Evolutionary conservation across 1,140 invertebrate species (phyloP), one percentile per base, ranked within the genome.

Genomic region (Drosophila bocqueti): DNA sequence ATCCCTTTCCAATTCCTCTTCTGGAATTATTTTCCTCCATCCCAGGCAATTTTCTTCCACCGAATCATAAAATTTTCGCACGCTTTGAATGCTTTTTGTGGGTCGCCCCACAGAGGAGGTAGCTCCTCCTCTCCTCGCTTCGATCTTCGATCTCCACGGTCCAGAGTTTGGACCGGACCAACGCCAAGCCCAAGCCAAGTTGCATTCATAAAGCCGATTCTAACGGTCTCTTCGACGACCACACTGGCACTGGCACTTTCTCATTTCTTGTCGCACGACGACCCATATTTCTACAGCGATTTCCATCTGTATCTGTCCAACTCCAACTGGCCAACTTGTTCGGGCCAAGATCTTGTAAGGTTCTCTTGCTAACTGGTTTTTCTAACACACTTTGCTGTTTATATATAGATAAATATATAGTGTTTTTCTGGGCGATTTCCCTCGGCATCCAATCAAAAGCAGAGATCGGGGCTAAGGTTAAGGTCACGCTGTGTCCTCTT

Each of bases 251-350:
- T 65, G 66, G 71, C 83, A 86, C 83, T 86, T 89, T 86, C 83
- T 86, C 80, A 81, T 75, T 82, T 82, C 75, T 79, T 79, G 75
- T 79, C 79, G 61, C 58, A 58, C 84, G 83, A 58, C 84, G 83
- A 86, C 83, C 83, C 66, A 86, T 86, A 86, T 86, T 86, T 86
- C 49, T 67, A 45, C 77, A 60, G 69, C 76, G 67, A 79, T 81
- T 78, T 80, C 64, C 75, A 69, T 77, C 65, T 78, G 75, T 57
- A 57, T 57, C 54, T 57, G 54, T 57, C 54, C 54, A 26, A 57
- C 54, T 62, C 57, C 75, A 46, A 60, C 63, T 58, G 55, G 55
- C 47, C 57, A 40, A 43, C 49, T 54, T 16, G 69, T 58, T 66
- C 59, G 26, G 55, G 69, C 71, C 71, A 62, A 67, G 63, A 71